Evolutionary conservation across 2,113 vertebrate species (phyloP).

Genomic region (Motacilla alba): DNA sequence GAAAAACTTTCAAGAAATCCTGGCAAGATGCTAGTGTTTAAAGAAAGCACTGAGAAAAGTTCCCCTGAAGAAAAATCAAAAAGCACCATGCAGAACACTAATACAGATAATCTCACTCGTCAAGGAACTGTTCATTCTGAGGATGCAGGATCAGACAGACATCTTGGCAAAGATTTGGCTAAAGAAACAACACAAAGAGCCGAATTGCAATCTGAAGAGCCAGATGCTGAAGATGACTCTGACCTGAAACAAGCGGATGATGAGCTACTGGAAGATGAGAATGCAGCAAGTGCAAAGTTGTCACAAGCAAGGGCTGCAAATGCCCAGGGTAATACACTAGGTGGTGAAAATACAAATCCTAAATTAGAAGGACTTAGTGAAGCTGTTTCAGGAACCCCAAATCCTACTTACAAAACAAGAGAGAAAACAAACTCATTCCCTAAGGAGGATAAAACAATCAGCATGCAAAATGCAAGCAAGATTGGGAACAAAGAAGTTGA

Average conservation of each 20-base stretch:
- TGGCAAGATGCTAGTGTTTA: neutral
- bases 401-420: neutral
- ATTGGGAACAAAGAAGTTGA: neutral
- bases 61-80: neutral
- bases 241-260: slow-evolving; percentile 27
- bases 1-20: slow-evolving; percentile 1
- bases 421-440: neutral
- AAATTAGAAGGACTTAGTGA: neutral
- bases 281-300: slow-evolving; percentile 74
- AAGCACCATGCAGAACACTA: neutral
- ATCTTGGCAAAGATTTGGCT: neutral
- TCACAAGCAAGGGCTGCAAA: neutral
- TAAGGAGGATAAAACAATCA: neutral
- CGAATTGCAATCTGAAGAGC: neutral
- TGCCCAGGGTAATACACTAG: neutral
- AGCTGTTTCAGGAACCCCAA: neutral
- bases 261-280: slow-evolving; percentile 90
- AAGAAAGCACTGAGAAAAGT: neutral
- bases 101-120: neutral
- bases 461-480: neutral
- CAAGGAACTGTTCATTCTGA: neutral
- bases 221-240: neutral
- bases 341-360: neutral
- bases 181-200: neutral
- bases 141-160: neutral